Base-by-base conservation (phyloP, 35 echinoderm and acorn worm genomes). In the Anneissia japonica region DNA sequence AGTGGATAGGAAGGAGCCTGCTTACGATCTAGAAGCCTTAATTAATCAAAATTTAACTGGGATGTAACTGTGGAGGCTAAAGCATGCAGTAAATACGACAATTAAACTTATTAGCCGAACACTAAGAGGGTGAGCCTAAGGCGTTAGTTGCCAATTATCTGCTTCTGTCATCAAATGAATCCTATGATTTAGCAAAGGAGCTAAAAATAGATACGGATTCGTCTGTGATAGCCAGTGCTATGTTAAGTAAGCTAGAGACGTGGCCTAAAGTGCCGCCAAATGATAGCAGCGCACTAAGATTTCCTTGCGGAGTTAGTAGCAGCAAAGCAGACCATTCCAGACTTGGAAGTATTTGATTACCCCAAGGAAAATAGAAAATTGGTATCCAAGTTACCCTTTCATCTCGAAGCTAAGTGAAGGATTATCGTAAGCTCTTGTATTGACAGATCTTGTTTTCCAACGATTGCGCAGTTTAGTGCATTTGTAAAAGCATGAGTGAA, bases 161-260 rank as follows among this genome's bases (percentile, higher is more conserved):
- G 30, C 36, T 77, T 34, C 76, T 77, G 0, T 31, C 31, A 77
- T 32, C 76, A 13, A 31, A 77, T 17, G 30, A 77, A 32, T 4
- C 76, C 0, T 77, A 77, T 37, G 6, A 32, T 35, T 31, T 32
- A 34, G 93, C 93, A 30, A 89, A 87, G 79, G 35, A 31, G 32
- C 86, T 32, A 56, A 89, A 10, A 41, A 86, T 0, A 39, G 92
- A 80, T 96, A 92, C 82, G 93, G 93, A 96, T 56, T 77, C 89
- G 0, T 92, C 88, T n/a, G 80, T 92, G 0, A 72, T 92, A 19
- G 82, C 90, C 23, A 89, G 55, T 3, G 90, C 93, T 1, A 88
- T 96, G 38, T 35, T 86, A 34, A 74, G 86, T 26, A 96, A 89
- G 74, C 32, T 96, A 31, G 85, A 89, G 36, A 31, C 46, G 0